Percentiles rank a stretch among this genome's conserved stretches.
Conservation (phyloP, 2,797 vertebrate genomes). For the Anabacerthia variegaticeps region DNA sequence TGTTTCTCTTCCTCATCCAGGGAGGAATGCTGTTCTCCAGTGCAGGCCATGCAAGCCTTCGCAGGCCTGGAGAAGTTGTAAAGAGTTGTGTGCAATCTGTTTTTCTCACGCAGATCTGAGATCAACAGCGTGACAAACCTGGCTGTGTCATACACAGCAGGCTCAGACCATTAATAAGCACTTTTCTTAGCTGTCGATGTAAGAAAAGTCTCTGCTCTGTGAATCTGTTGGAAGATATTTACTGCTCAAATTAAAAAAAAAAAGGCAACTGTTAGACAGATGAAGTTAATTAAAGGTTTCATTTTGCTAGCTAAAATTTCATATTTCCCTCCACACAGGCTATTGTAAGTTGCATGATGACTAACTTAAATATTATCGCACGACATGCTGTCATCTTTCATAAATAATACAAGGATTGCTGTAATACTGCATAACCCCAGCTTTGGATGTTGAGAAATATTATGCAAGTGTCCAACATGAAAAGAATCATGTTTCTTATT, state of each 20-base stretch:
- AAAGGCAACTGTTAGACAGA: slow-evolving; percentile 14
- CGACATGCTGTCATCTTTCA: slow-evolving; percentile 19
- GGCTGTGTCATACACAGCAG: not conserved
- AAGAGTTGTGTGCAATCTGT: slow-evolving; percentile 1
- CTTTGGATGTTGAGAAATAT: slow-evolving; percentile 30
- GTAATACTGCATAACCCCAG: slow-evolving; percentile 32
- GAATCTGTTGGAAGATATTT: slow-evolving; percentile 23
- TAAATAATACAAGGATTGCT: slow-evolving; percentile 40
- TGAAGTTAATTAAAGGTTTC: slow-evolving; percentile 35
- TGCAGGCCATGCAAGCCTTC: fast-evolving
- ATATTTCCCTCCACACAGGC: slow-evolving; percentile 4
- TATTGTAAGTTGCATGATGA: slow-evolving; percentile 39
- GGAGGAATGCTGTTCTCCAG: not conserved
- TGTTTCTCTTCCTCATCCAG: not conserved
- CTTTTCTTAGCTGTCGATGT: not conserved
- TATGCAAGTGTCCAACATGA: slow-evolving; percentile 51
- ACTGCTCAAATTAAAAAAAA: not conserved
- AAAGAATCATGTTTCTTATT: slow-evolving; percentile 53
- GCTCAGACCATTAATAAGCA: not conserved
- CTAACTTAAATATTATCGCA: slow-evolving; percentile 43
- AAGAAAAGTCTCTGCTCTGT: not conserved
- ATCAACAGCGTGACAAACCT: slow-evolving; percentile 17
- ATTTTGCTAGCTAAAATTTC: slow-evolving; percentile 34
- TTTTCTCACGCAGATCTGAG: slow-evolving; percentile 4
- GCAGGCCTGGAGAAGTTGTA: not conserved